Base-by-base conservation (phyloP, 1,140 invertebrate species). In the Temnothorax longispinosus region DNA sequence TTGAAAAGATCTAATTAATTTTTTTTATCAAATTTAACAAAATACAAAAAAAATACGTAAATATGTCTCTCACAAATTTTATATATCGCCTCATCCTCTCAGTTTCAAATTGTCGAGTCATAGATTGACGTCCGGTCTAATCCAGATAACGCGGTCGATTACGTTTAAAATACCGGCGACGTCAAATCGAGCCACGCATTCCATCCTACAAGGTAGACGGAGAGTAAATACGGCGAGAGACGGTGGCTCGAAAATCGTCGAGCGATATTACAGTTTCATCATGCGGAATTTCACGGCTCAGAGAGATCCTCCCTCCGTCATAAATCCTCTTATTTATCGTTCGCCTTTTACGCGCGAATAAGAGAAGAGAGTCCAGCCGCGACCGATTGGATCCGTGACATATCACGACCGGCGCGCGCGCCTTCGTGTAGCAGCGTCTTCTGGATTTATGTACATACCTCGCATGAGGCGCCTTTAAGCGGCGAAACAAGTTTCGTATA, bases 311-410 rank as follows among this genome's bases (percentile, higher is more conserved):
- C 18, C 10, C 38, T 47, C 18, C 41, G 56, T 18, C 27, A 47
- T 84, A 50, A 84, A 84, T 75, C 80, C 41, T n/a, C 13, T 58
- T 75, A 74, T 74, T 84, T 75, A 75, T 74, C 69, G 80, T 78
- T 64, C 47, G 74, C 47, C 62, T 85, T 56, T 65, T 41, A 78
- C 27, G 47, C 60, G 72, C 44, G 56, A 75, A 62, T 77, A 58
- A n/a, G 74, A 60, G 75, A 76, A n/a, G 72, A 56, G 50, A 41
- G 65, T 62, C 38, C 74, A 32, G 38, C 38, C n/a, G 32, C 32
- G 47, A n/a, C 32, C 87, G 76, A 89, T 87, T 75, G 78, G 38
- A 89, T 72, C 52, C 52, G 80, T 89, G 88, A 47, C 88, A 89
- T 89, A 88, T 89, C 88, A 89, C 88, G 88, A 89, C 52, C 52